Base-by-base conservation (phyloP, 2,888 invertebrate species). In the Machimus rusticus region DNA sequence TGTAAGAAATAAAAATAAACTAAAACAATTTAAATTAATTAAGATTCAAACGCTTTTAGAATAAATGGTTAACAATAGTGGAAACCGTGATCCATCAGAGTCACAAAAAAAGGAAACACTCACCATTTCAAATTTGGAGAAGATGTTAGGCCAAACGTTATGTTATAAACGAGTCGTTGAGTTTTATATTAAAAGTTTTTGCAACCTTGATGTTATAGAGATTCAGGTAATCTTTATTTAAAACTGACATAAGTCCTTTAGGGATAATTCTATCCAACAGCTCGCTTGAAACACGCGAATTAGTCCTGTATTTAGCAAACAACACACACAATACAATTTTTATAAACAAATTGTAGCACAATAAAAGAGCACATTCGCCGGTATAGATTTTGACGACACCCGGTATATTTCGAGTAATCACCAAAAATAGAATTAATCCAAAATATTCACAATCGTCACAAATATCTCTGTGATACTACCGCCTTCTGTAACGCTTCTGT, bases 91-190 rank as follows among this genome's bases (percentile, higher is more conserved):
- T 16, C 34, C 37, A 31, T 77, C 37, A 12, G 16, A 66, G 43
- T 46, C 16, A 55, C 0, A 12, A 84, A 84, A 55, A 8, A 19
- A 84, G 14, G 19, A 84, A 39, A 37, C 39, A 87, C 76, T 86
- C 74, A 86, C 81, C 88, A 79, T 55, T 86, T 86, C 76, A 51
- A 66, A 66, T 66, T 28, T 66, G 66, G 19, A 66, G 3, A 66
- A 66, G 28, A 77, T 78, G 78, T 89, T 89, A 77, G 88, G 88
- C 86, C 90, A 89, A 90, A 89, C 91, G 92, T 92, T 92, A 92
- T 91, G 92, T 92, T 92, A 92, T 92, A 90, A 92, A 92, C 86
- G 92, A 92, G 90, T 91, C 91, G 90, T 91, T 91, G 89, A 92
- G 90, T 89, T 91, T 91, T 90, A 91, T 88, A 89, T 92, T 92